These are phyloP conservation scores for Platygyra sinensis DNA, from an alignment of 64 coral and sea anemone species.

Conservation along the genomic window DNA sequence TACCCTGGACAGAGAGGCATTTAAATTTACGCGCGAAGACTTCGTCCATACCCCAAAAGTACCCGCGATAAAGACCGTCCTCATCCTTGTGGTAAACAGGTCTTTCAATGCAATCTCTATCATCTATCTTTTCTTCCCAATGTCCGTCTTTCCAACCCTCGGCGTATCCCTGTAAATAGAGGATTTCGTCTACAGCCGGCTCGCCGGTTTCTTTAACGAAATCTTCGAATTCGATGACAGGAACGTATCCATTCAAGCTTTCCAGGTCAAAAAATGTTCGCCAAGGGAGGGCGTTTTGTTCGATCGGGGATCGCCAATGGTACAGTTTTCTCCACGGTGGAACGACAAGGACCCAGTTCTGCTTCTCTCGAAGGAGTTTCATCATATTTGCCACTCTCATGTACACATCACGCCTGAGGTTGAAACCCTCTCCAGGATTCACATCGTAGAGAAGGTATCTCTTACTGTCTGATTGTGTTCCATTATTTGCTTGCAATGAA, in stretches of 20 bases:
- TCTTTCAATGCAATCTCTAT: conserved; percentile 82
- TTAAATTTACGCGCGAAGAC: conserved; percentile 90
- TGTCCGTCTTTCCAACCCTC: conserved; percentile 96
- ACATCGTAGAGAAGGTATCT: conserved; percentile 96
- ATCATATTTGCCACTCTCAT: conserved; percentile 92
- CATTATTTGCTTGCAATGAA: conserved; percentile 27
- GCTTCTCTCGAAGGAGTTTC: conserved; percentile 75
- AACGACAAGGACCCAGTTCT: conserved; percentile 93
- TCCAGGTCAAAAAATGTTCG: conserved; percentile 92
- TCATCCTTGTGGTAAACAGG: conserved; percentile 79
- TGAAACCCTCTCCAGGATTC: conserved; percentile 97
- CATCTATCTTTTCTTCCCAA: conserved; percentile 99
- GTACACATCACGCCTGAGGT: conserved; percentile 93
- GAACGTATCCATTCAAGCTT: conserved; percentile 91
- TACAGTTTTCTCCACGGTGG: conserved; percentile 95
- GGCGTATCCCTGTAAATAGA: conserved; percentile 93
- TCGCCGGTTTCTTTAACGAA: conserved; percentile 88
- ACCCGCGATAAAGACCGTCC: conserved; percentile 73
- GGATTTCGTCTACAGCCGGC: conserved; percentile 81
- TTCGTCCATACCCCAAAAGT: conserved; percentile 85
- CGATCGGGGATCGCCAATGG: conserved; percentile 86
- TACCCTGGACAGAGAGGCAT: conserved; percentile 93
- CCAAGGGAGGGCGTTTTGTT: conserved; percentile 94
- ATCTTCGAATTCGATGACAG: conserved; percentile 95
- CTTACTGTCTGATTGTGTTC: conserved; percentile 38